These are phyloP conservation scores for Myxocyprinus asiaticus DNA, from an alignment of 2,113 vertebrate genomes.

Conservation along the genomic window DNA sequence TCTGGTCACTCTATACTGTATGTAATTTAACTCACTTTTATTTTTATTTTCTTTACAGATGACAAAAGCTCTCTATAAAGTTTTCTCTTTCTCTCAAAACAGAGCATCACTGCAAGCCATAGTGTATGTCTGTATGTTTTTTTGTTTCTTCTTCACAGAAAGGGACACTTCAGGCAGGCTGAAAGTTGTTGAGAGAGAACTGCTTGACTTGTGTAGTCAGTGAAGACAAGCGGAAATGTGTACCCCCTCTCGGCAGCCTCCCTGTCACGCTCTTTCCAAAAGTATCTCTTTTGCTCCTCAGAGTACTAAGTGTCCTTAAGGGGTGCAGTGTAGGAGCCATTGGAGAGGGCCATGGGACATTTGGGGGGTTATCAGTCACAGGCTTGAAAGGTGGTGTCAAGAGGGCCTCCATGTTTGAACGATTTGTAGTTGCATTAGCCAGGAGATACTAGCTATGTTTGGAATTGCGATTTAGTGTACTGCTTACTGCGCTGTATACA, in stretches of 20 bases:
- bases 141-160: constrained; percentile 19
- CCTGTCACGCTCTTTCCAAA: constrained; percentile 31
- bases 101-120: constrained; percentile 14
- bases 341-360: constrained; percentile 1
- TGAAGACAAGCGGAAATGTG: constrained; percentile 49
- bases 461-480: no score
- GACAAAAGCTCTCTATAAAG: not conserved
- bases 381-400: constrained; percentile 11
- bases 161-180: constrained; percentile 32
- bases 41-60: not conserved
- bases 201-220: constrained; percentile 49
- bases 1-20: no score
- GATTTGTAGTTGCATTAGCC: not conserved
- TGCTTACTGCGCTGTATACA: no score
- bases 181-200: constrained; percentile 36
- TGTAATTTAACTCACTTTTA: no score
- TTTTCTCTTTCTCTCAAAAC: not conserved
- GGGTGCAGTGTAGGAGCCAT: not conserved
- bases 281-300: constrained; percentile 23
- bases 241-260: constrained; percentile 14
- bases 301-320: constrained; percentile 20
- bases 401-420: constrained; percentile 3
- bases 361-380: constrained; percentile 15
- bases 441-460: not conserved
- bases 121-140: constrained; percentile 23